phyloP scores from a whole-genome alignment of 1,140 invertebrate species.

The Aphaenogaster ashmeadi region DNA sequence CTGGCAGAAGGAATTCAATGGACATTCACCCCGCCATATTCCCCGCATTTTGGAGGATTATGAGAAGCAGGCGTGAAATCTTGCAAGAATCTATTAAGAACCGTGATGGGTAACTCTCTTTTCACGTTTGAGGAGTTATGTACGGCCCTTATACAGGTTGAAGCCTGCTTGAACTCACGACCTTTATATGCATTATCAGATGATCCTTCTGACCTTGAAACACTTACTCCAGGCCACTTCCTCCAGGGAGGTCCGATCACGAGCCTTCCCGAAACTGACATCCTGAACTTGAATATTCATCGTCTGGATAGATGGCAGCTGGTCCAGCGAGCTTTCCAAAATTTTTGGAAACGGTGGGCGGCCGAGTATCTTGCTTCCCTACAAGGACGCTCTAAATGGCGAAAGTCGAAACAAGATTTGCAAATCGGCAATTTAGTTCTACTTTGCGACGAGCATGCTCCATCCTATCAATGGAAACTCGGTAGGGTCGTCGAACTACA shows the following conservation, averaged over 20 bases:
- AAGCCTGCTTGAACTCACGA: not conserved
- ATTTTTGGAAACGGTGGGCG: constrained; percentile 15
- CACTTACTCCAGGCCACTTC: not conserved
- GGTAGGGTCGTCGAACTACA: not conserved
- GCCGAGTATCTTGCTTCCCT: not conserved
- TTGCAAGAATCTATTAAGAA: not conserved
- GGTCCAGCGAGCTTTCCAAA: not conserved
- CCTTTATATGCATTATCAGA: not conserved
- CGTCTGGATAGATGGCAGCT: not conserved
- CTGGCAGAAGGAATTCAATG: not conserved
- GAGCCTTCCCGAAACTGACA: not conserved
- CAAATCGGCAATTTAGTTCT: not conserved
- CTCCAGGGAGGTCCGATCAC: not conserved
- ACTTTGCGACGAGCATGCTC: not conserved
- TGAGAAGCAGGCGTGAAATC: not conserved
- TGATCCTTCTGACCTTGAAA: not conserved
- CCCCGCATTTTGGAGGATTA: not conserved
- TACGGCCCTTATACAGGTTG: not conserved
- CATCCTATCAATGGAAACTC: not conserved
- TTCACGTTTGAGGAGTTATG: not conserved
- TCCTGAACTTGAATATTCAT: not conserved
- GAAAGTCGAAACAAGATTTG: not conserved
- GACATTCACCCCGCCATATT: not conserved
- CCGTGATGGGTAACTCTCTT: not conserved
- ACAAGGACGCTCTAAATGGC: not conserved